Evolutionary conservation across 92 coral and sea anemone species (phyloP), one percentile per base, ranked within the genome.

Genomic region (Porites evermanni): DNA sequence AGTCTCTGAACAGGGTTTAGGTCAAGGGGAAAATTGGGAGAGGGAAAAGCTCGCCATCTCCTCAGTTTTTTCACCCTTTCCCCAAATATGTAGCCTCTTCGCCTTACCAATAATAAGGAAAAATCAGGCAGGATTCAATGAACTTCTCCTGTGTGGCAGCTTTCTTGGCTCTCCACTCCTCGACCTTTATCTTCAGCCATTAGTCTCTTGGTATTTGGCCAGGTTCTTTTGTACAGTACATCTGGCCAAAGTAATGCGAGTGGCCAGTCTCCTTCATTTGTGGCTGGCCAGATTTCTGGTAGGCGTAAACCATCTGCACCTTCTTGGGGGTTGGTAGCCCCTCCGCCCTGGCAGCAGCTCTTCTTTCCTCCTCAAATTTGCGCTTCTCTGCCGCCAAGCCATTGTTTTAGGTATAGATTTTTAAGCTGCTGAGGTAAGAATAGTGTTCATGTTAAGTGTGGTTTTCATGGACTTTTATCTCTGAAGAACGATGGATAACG

Each of bases 231-330:
- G 91, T 88, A 53, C 88, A 89, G 60, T 89, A 89, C 11, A 80
- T 53, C 78, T 84, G 72, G 16, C 92, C 92, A 38, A 73, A 56
- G 74, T 77, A 89, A n/a, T 89, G 92, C 2, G 86, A 68, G 85
- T 89, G 89, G 56, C 92, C 89, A 13, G 64, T 86, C 32, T 29
- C 32, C 2, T 72, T 77, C 1, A 70, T 83, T 77, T 76, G 80
- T 1, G 89, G 89, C 67, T 67, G 60, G 2, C 32, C 4, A 53
- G 86, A 84, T 12, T 69, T 77, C 11, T 72, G 72, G 51, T 86
- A 84, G 11, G 74, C 67, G 32, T 84, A 89, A 10, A 60, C 12
- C 53, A 68, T 74, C 65, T 82, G 26, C 1, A 63, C 81, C 24
- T 67, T 78, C 19, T 84, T 78, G 32, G 32, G 29, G 32, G 32